Evolutionary conservation across 2,797 vertebrate species (phyloP).

Genomic region (Odontamblyopus lacepedii): DNA sequence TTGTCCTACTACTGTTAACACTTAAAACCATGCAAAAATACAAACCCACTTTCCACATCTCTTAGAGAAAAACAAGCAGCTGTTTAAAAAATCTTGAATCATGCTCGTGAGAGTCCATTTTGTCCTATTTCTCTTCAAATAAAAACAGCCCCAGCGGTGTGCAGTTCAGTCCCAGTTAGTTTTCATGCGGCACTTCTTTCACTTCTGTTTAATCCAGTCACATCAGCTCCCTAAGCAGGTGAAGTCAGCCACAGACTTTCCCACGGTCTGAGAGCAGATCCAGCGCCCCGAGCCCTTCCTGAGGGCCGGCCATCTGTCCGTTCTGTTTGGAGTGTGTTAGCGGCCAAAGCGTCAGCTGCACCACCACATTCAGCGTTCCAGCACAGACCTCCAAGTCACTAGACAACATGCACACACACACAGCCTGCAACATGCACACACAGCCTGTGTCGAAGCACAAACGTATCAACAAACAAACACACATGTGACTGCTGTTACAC

Average conservation of each 20-base stretch:
- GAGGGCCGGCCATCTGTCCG: constrained; percentile 83
- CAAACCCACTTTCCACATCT: constrained; percentile 56
- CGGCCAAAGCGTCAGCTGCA: constrained; percentile 80
- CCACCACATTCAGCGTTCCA: constrained; percentile 82
- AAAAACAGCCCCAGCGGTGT: constrained; percentile 31
- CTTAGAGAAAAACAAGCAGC: constrained; percentile 5
- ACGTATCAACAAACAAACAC: constrained; percentile 70
- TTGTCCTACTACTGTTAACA: constrained; percentile 66
- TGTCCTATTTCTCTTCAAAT: constrained; percentile 13
- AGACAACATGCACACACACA: constrained; percentile 22
- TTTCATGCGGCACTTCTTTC: constrained; percentile 70
- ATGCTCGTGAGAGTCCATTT: constrained; percentile 9
- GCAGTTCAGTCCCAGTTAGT: constrained; percentile 32
- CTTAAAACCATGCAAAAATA: constrained; percentile 59
- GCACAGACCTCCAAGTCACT: constrained; percentile 72
- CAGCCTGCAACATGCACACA: constrained; percentile 36
- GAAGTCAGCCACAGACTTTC: constrained; percentile 83
- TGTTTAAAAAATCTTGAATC: constrained; percentile 13
- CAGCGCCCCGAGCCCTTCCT: constrained; percentile 76
- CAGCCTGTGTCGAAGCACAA: constrained; percentile 63
- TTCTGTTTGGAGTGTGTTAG: constrained; percentile 77
- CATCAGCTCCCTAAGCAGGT: constrained; percentile 78
- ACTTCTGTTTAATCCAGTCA: constrained; percentile 75
- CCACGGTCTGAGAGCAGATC: constrained; percentile 82
- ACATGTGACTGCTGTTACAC: constrained; percentile 46